Percentiles rank a stretch among this genome's conserved stretches.
Conservation (phyloP, 1,140 invertebrate species). For the fruit fly (Drosophila melanogaster) region DNA sequence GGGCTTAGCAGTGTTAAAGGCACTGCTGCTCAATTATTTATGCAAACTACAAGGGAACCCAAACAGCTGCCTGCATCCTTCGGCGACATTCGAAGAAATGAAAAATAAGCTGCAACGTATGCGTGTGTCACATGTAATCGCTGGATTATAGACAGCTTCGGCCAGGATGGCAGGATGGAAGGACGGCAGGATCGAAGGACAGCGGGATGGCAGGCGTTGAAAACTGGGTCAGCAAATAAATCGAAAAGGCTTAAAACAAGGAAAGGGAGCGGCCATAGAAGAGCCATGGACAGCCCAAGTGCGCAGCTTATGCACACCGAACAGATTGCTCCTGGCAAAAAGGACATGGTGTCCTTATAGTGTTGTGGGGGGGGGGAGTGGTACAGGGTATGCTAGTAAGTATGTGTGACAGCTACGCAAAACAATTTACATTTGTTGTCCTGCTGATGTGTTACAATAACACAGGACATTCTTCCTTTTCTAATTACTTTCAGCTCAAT, state of each 20-base stretch:
- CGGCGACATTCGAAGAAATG: constrained; percentile 73
- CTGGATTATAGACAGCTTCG: constrained; percentile 73
- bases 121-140: constrained; percentile 81
- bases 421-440: constrained; percentile 48
- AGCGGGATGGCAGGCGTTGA: constrained; percentile 23
- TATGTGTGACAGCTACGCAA: constrained; percentile 13
- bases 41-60: constrained; percentile 68
- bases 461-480: constrained; percentile 10
- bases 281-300: constrained; percentile 36
- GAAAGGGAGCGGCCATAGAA: constrained; percentile 45
- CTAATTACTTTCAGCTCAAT: constrained; percentile 38
- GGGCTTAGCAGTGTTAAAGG: constrained; percentile 21
- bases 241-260: constrained; percentile 68
- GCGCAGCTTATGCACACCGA: constrained; percentile 37
- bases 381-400: constrained; percentile 8
- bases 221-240: constrained; percentile 81
- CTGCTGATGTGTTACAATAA: constrained; percentile 23
- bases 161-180: constrained; percentile 18
- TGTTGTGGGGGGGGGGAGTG: neutral
- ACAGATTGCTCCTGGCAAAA: constrained; percentile 22
- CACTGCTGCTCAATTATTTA: constrained; percentile 66
- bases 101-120: constrained; percentile 82
- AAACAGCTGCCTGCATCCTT: constrained; percentile 40
- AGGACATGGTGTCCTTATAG: constrained; percentile 6
- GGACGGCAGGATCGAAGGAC: constrained; percentile 12